phyloP scores from a whole-genome alignment of 37 sponge, comb jelly and placozoan species.

The Dysidea cf. avara region DNA sequence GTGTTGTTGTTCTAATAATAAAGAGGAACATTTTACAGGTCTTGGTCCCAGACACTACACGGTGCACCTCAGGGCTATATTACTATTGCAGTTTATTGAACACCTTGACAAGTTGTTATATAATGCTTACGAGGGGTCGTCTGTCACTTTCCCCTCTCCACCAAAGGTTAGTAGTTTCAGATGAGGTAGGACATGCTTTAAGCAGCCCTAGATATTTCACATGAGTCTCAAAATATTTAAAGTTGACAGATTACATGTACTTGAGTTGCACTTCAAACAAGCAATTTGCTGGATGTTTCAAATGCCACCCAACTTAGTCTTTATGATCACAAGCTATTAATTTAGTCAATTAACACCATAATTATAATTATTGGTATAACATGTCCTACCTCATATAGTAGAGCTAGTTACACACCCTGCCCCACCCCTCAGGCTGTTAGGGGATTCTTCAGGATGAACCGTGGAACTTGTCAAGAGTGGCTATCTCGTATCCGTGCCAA shows the following conservation, averaged over 20 bases:
- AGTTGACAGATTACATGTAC: no score
- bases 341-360: no score
- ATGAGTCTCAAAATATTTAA: no score
- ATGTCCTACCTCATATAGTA: no score
- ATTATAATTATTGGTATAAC: no score
- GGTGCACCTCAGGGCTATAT: slow-evolving; percentile 74
- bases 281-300: no score
- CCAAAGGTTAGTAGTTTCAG: slow-evolving; percentile 50
- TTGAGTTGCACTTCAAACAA: no score
- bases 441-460: slow-evolving; percentile 86
- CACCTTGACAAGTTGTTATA: slow-evolving; percentile 93
- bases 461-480: slow-evolving; percentile 87
- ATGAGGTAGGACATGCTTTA: no score
- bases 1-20: neutral
- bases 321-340: no score
- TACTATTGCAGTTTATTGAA: slow-evolving; percentile 87
- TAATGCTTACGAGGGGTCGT: slow-evolving; percentile 91
- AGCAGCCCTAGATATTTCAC: no score
- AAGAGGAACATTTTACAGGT: slow-evolving; percentile 9
- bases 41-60: slow-evolving; percentile 90
- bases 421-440: slow-evolving; percentile 52
- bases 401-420: no score
- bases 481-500: slow-evolving; percentile 64
- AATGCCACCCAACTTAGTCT: no score
- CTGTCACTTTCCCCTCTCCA: slow-evolving; percentile 69